Evolutionary conservation across 2,113 vertebrate genomes (phyloP).

Genomic region (Bufo bufo): DNA sequence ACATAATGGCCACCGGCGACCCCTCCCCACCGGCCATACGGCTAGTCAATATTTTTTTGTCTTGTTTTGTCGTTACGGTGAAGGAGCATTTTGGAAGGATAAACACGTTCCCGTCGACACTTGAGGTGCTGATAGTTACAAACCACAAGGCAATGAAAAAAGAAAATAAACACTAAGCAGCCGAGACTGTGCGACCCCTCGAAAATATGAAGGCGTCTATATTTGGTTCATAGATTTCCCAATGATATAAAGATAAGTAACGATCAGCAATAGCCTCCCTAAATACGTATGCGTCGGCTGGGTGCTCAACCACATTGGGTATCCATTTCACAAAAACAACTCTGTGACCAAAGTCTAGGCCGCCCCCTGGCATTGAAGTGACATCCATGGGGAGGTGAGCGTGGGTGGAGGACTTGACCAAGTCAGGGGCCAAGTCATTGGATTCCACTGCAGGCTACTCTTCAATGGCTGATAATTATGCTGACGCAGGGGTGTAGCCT

Average conservation of each 20-base stretch:
- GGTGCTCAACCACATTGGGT: background rate
- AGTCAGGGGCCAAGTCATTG: background rate
- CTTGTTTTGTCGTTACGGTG: slow-evolving; percentile 22
- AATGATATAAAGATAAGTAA: slow-evolving; percentile 25
- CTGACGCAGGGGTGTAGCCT: too few species aligned
- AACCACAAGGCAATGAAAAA: slow-evolving; percentile 41
- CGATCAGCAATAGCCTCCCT: slow-evolving; percentile 29
- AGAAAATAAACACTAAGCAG: slow-evolving; percentile 43
- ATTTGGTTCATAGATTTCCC: slow-evolving; percentile 22
- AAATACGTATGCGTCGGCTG: slow-evolving; percentile 4
- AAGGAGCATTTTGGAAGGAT: slow-evolving; percentile 13
- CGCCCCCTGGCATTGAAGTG: background rate
- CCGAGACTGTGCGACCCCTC: background rate
- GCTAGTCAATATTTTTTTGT: slow-evolving; percentile 43
- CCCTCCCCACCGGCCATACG: background rate
- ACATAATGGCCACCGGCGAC: slow-evolving; percentile 65
- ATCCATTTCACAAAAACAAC: slow-evolving; percentile 33
- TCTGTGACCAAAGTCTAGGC: background rate
- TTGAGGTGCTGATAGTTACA: slow-evolving; percentile 26
- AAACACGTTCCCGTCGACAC: background rate
- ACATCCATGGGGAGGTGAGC: background rate
- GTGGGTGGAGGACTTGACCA: background rate
- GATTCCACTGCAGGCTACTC: background rate
- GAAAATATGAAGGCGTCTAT: slow-evolving; percentile 11
- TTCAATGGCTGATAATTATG: background rate